Percentiles rank a stretch among this genome's conserved stretches.
These are phyloP conservation scores for Balearica regulorum DNA, from an alignment of 2,797 vertebrate species.

Conservation along the genomic window DNA sequence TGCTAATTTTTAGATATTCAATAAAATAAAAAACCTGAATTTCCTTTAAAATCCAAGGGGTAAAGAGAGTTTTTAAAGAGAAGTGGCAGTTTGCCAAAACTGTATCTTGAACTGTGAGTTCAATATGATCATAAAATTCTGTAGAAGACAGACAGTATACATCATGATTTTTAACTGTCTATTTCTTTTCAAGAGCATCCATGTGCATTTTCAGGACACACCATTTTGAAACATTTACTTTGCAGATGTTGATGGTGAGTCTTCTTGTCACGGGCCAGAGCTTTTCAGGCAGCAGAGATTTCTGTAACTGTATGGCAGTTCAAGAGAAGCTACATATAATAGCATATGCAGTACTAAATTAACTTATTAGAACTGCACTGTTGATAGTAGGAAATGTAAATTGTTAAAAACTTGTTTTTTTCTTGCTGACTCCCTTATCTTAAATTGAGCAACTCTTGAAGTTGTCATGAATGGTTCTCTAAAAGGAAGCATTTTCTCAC, in stretches of 20 bases:
- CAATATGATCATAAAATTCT: not conserved
- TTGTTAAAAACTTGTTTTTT: not conserved
- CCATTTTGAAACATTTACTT: not conserved
- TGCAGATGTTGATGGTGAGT: not conserved
- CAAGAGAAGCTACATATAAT: not conserved
- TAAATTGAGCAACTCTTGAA: not conserved
- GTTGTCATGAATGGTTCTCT: not conserved
- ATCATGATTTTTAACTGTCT: not conserved
- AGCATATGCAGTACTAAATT: not conserved
- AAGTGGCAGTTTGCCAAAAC: not conserved
- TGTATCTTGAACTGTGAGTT: not conserved
- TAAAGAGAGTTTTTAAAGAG: not conserved
- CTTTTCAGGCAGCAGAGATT: not conserved
- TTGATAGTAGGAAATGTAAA: not conserved
- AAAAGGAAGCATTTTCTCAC: not conserved
- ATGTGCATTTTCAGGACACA: not conserved
- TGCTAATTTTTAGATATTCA: not conserved
- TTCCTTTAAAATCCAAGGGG: not conserved
- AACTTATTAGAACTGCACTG: not conserved
- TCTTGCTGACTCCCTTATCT: not conserved
- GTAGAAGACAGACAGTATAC: not conserved
- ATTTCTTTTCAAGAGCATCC: not conserved
- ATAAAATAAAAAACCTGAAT: not conserved
- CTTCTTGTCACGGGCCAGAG: not conserved
- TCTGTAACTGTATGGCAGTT: not conserved